These are phyloP conservation scores for Aphidius gifuensis DNA, from an alignment of 1,140 invertebrate genomes.

Conservation along the genomic window DNA sequence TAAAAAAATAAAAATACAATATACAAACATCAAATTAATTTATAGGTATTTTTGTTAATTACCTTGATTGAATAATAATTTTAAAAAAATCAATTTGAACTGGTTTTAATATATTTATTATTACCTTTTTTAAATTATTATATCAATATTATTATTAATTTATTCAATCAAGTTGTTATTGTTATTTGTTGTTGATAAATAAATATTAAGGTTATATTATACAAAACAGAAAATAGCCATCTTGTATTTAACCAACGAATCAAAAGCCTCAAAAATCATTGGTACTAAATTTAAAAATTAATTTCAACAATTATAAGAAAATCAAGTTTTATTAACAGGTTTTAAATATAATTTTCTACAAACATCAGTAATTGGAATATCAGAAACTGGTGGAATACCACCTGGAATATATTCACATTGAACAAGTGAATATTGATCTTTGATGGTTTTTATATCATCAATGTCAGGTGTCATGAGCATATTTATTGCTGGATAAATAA, in stretches of 20 bases:
- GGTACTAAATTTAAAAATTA: not conserved
- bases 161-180: slow-evolving; percentile 5
- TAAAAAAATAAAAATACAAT: not conserved
- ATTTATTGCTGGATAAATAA: slow-evolving; percentile 83
- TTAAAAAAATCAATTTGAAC: too few relatives aligned
- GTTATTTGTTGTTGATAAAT: not conserved
- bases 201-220: not conserved
- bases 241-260: not conserved
- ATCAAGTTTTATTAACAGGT: not conserved
- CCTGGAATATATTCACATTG: slow-evolving; percentile 33
- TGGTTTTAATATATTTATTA: not conserved
- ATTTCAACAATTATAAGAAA: too few relatives aligned
- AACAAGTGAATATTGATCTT: slow-evolving; percentile 58
- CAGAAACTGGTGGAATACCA: slow-evolving; percentile 60
- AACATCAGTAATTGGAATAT: slow-evolving; percentile 61
- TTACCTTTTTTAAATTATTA: not conserved
- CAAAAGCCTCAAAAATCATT: not conserved
- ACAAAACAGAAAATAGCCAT: not conserved
- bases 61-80: too few relatives aligned
- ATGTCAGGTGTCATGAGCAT: slow-evolving; percentile 71
- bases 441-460: slow-evolving; percentile 68
- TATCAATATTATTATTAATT: not conserved
- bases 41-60: too few relatives aligned
- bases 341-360: slow-evolving; percentile 57
- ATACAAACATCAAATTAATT: too few relatives aligned